Evolutionary conservation across 2,888 invertebrate species (phyloP).

Genomic region (Polietes domitor): DNA sequence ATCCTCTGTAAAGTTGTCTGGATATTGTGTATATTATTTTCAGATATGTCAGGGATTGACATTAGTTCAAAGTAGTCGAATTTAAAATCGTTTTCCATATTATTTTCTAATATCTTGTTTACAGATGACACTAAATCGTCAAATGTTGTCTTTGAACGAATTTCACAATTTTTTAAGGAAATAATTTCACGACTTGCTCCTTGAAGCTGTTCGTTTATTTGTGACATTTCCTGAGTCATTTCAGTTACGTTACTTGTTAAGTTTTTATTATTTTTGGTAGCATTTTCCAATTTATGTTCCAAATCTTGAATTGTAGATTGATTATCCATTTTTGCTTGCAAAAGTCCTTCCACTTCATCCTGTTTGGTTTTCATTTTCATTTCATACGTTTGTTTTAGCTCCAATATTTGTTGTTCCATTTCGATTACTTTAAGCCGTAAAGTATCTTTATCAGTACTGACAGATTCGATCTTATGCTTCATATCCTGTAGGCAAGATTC

Average conservation of each 20-base stretch:
- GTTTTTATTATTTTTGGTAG: conserved; percentile 55
- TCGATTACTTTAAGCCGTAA: conserved; percentile 24
- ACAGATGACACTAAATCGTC: not conserved
- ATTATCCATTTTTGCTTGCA: conserved; percentile 21
- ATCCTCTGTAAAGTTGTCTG: conserved; percentile 7
- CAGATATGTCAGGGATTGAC: conserved; percentile 24
- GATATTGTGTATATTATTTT: conserved; percentile 28
- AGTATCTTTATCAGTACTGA: conserved; percentile 62
- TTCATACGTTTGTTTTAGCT: not conserved
- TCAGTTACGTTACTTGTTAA: not conserved
- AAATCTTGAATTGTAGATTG: conserved; percentile 77
- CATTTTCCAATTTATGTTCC: conserved; percentile 81
- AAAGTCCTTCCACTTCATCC: conserved; percentile 19
- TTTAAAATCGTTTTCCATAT: conserved; percentile 44
- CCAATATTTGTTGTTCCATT: conserved; percentile 19
- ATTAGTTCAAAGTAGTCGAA: conserved; percentile 44
- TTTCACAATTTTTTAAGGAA: conserved; percentile 73
- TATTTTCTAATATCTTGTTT: conserved; percentile 27
- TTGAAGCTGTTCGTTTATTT: not conserved
- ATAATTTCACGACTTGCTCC: conserved; percentile 73
- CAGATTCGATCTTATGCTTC: conserved; percentile 81
- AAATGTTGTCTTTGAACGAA: not conserved
- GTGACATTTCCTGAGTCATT: not conserved
- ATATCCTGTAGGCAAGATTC: conserved; percentile 77
- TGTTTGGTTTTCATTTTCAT: conserved; percentile 30